Evolutionary conservation across 2,888 invertebrate genomes (phyloP).

Genomic region (Polydrusus cervinus): DNA sequence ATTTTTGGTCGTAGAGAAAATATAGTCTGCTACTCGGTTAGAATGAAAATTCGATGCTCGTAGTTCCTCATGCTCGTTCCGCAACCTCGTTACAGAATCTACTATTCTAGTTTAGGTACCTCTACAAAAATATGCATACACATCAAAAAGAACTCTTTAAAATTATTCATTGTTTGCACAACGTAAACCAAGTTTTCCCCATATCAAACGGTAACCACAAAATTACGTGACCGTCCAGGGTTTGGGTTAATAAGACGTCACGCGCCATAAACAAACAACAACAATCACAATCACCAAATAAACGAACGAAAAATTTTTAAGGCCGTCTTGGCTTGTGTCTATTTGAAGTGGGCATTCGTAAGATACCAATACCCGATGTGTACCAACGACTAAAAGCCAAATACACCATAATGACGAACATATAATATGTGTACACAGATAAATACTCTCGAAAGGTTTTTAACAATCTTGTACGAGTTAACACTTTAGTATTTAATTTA

Average conservation of each 20-base stretch:
- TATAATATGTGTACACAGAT: conserved; percentile 61
- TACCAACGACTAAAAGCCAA: conserved; percentile 49
- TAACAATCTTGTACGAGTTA: conserved; percentile 63
- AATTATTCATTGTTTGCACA: neutral
- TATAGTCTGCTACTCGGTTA: too few relatives aligned
- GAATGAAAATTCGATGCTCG: too few relatives aligned
- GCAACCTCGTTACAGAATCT: too few relatives aligned
- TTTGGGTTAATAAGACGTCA: neutral
- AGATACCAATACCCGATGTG: conserved; percentile 48
- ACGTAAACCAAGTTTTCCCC: conserved; percentile 1
- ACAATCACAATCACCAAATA: conserved; percentile 18
- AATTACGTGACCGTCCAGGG: neutral
- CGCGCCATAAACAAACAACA: conserved; percentile 15
- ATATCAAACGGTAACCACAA: neutral
- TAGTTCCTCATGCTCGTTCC: too few relatives aligned
- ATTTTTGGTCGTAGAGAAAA: too few relatives aligned
- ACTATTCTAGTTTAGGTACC: too few relatives aligned
- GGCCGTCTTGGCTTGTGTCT: conserved; percentile 40
- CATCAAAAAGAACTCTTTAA: neutral
- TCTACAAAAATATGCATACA: too few relatives aligned
- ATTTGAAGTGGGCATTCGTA: conserved; percentile 49
- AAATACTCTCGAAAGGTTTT: conserved; percentile 63
- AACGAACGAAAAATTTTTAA: conserved; percentile 25
- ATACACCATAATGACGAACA: conserved; percentile 53
- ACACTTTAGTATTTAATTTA: conserved; percentile 60